Evolutionary conservation across 1,140 invertebrate species (phyloP), one percentile per base, ranked within the genome.

Genomic region (Neodiprion pinetum): DNA sequence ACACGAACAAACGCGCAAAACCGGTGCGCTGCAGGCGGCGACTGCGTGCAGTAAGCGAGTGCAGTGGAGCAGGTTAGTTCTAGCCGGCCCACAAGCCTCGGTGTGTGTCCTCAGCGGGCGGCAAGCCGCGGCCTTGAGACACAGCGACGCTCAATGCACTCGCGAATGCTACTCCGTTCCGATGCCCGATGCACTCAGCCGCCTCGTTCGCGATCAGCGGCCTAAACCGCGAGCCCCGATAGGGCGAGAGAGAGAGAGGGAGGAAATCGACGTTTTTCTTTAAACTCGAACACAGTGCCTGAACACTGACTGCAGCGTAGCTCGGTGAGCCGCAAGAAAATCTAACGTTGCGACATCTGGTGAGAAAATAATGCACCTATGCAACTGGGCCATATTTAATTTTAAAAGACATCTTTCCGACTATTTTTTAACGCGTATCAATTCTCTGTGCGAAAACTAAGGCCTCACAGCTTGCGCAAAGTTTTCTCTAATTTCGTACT

Each of bases 61-160:
- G 67, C 67, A 69, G 67, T 69, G 67, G 67, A 69, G 67, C 67
- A 69, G 40, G 67, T 47, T 69, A 21, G 67, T 21, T 69, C 21
- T 23, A 47, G 17, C 67, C 21, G 40, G 67, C 67, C 67, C 17
- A 69, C 40, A 21, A 69, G 67, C 67, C 67, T 7, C 67, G 23
- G 75, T 72, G 77, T 79, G 80, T 82, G 83, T 83, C 82, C 83
- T 84, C 83, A 83, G 79, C 78, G 82, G 81, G 83, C 81, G 79
- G 81, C 81, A 82, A 80, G 80, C 79, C 77, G 53, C 82, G 83
- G 80, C 83, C 83, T 84, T 84, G 83, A 84, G 83, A 83, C 82
- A 82, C 83, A 84, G 83, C 83, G 83, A 84, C 79, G 76, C 83
- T 84, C 83, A 84, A 84, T 84, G 82, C 82, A 81, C 75, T 74